Percentiles rank a stretch among this genome's conserved stretches.
These are phyloP conservation scores for Psilopsiagon aymara DNA, from an alignment of 2,113 vertebrate genomes.

Conservation along the genomic window DNA sequence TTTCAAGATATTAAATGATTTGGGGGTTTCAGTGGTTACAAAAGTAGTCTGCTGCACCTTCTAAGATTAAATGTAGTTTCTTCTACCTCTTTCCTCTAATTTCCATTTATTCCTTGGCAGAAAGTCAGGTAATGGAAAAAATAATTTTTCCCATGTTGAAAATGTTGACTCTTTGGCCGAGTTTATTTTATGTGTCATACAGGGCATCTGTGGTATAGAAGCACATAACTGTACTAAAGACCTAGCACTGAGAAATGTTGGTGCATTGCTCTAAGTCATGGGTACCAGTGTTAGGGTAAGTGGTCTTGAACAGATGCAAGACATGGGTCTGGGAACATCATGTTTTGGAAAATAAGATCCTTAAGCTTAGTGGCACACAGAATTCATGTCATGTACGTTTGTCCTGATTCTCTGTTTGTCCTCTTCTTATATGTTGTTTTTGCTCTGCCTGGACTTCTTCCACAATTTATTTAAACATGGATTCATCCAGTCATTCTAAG, in stretches of 20 bases:
- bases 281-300: too few species aligned
- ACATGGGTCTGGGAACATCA: background rate
- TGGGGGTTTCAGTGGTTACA: background rate
- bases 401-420: background rate
- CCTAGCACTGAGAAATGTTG: background rate
- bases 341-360: background rate
- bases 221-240: background rate
- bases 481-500: background rate
- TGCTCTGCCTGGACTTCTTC: background rate
- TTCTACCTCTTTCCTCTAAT: background rate
- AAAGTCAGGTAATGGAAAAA: background rate
- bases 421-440: background rate
- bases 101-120: background rate
- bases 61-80: background rate
- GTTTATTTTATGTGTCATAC: background rate
- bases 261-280: background rate
- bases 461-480: background rate
- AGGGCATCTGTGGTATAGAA: background rate
- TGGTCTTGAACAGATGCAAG: background rate
- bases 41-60: background rate
- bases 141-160: background rate
- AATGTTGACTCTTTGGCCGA: background rate
- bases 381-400: fast-evolving
- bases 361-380: background rate
- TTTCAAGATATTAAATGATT: background rate